Percentiles rank a stretch among this genome's conserved stretches.
Evolutionary conservation across 2,888 invertebrate species (phyloP).

Genomic region (Polyommatus iphigenia): DNA sequence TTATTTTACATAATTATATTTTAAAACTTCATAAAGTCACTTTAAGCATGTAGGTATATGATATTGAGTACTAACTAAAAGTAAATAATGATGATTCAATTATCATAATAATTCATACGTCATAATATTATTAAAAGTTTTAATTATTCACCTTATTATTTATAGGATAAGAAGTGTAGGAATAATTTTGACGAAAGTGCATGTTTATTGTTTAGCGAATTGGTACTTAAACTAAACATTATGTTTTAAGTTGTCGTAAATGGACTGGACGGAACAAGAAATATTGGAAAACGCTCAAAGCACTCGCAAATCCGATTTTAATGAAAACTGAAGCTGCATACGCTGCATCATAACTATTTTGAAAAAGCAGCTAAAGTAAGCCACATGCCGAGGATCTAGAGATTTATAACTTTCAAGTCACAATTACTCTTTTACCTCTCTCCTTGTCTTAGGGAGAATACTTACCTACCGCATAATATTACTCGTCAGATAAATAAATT

Average conservation of each 20-base stretch:
- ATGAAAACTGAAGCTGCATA: constrained; percentile 13
- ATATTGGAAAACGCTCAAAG: constrained; percentile 24
- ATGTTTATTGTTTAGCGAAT: not conserved
- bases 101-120: no score
- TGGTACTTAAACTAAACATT: not conserved
- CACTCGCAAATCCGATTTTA: constrained; percentile 23
- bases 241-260: constrained; percentile 13
- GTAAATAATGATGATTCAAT: no score
- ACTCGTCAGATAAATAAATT: no score
- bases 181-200: no score
- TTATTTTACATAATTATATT: no score
- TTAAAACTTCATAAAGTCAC: not conserved
- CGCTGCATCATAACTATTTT: not conserved
- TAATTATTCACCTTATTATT: no score
- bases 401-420: not conserved
- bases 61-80: no score
- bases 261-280: constrained; percentile 7
- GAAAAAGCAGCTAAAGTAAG: not conserved
- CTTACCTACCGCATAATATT: no score
- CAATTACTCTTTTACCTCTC: not conserved
- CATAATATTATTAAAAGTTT: no score
- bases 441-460: not conserved
- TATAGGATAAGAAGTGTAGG: no score
- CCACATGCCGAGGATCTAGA: not conserved
- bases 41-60: no score